phyloP scores from a whole-genome alignment of 2,797 vertebrate species.

The Dicrostonyx torquatus region DNA sequence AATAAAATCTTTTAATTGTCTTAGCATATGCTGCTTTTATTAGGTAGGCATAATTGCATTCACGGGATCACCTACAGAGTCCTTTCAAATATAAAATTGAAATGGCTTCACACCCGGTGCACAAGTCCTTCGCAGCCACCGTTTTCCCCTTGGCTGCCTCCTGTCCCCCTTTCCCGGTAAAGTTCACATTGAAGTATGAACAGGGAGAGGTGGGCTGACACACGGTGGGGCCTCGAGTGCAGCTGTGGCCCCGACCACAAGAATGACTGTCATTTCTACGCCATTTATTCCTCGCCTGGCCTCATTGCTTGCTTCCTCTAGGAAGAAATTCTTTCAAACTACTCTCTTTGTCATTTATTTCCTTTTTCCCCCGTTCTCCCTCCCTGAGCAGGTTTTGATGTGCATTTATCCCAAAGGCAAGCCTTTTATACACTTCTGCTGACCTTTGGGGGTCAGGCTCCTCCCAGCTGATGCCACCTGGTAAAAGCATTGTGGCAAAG shows the following conservation, averaged over 20 bases:
- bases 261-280: constrained; percentile 94
- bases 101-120: constrained; percentile 99
- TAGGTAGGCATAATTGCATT: constrained; percentile 99
- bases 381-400: constrained; percentile 78
- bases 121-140: constrained; percentile 97
- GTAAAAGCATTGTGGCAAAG: constrained; percentile 85
- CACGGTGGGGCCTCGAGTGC: constrained; percentile 90
- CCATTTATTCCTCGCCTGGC: constrained; percentile 93
- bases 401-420: constrained; percentile 84
- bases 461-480: constrained; percentile 81
- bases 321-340: constrained; percentile 86
- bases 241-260: constrained; percentile 91
- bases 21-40: constrained; percentile 99
- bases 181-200: constrained; percentile 96
- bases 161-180: constrained; percentile 92
- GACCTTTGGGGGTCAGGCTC: constrained; percentile 81
- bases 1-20: constrained; percentile 99
- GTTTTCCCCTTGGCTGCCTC: constrained; percentile 98
- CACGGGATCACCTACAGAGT: constrained; percentile 98
- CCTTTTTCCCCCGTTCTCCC: not conserved
- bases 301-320: constrained; percentile 87
- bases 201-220: constrained; percentile 93
- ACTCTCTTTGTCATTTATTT: constrained; percentile 82
- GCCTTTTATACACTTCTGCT: constrained; percentile 83
- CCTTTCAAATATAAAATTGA: constrained; percentile 98